Percentiles rank a stretch among this genome's conserved stretches.
Conservation (phyloP, 2,888 invertebrate species). For the Penaeus monodon region DNA sequence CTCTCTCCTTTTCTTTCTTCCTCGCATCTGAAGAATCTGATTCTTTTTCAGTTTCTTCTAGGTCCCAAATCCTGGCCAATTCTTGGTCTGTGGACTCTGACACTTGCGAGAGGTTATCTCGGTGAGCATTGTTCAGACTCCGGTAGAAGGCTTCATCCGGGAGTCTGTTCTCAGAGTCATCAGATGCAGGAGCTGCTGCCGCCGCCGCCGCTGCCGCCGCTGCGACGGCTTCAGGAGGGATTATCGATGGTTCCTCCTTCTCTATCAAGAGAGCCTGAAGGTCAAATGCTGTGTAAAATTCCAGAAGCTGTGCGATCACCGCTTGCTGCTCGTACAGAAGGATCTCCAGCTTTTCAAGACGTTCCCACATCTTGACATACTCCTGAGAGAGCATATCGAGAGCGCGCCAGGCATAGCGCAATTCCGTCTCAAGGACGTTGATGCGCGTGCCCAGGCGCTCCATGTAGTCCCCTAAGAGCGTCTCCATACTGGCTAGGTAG, state of each 20-base stretch:
- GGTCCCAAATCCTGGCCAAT: slow-evolving; percentile 42
- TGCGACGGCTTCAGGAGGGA: slow-evolving; percentile 34
- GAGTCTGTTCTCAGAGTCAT: slow-evolving; percentile 68
- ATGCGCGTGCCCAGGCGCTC: slow-evolving; percentile 88
- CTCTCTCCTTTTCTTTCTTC: slow-evolving; percentile 51
- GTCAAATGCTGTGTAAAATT: slow-evolving; percentile 77
- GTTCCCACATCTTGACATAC: slow-evolving; percentile 94
- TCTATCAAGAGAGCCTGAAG: slow-evolving; percentile 61
- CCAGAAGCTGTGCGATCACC: slow-evolving; percentile 88
- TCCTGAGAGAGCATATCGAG: slow-evolving; percentile 90
- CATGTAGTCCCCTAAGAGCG: slow-evolving; percentile 89
- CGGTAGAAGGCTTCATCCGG: slow-evolving; percentile 90
- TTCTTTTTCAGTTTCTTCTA: slow-evolving; percentile 53
- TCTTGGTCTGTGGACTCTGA: slow-evolving; percentile 62
- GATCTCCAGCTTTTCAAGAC: slow-evolving; percentile 88
- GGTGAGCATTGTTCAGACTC: slow-evolving; percentile 87
- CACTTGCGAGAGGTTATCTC: slow-evolving; percentile 73
- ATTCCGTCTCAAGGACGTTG: slow-evolving; percentile 88
- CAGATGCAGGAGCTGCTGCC: slow-evolving; percentile 24
- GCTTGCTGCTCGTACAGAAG: slow-evolving; percentile 89
- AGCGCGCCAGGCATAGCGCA: slow-evolving; percentile 93
- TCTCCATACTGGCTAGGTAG: slow-evolving; percentile 67
- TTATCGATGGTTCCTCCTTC: slow-evolving; percentile 38
- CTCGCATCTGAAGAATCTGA: slow-evolving; percentile 42
- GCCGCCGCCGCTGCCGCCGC: slow-evolving; percentile 70